Conservation (phyloP, 2,888 invertebrate species). For the Ecliptopera silaceata region DNA sequence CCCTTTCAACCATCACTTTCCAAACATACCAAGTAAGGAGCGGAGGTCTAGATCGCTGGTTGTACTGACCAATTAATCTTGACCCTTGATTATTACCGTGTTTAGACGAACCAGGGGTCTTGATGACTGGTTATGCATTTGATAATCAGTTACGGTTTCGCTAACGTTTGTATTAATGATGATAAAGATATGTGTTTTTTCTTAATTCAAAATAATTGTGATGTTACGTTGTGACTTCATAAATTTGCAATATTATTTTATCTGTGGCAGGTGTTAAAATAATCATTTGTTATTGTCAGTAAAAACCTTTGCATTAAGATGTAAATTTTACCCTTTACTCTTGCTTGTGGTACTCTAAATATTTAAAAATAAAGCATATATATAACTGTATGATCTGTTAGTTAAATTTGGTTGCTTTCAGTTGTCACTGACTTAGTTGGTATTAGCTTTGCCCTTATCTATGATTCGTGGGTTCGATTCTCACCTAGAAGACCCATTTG, state of each 20-base stretch:
- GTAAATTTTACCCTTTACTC: too few species aligned
- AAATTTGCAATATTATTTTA: slow-evolving; percentile 1
- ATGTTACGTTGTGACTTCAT: slow-evolving; percentile 21
- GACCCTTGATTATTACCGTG: slow-evolving; percentile 23
- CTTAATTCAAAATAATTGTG: slow-evolving; percentile 33
- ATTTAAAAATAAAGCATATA: too few species aligned
- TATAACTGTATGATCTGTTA: too few species aligned
- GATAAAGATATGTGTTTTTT: slow-evolving; percentile 59
- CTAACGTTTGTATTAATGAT: slow-evolving; percentile 68
- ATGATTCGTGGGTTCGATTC: too few species aligned
- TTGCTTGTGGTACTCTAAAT: too few species aligned
- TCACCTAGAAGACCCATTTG: too few species aligned
- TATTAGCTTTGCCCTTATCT: too few species aligned
- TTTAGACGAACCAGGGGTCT: slow-evolving; percentile 39
- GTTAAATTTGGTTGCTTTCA: too few species aligned
- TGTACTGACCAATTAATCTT: slow-evolving; percentile 20
- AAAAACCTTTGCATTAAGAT: too few species aligned
- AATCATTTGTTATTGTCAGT: too few species aligned
- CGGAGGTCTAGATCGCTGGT: slow-evolving; percentile 17
- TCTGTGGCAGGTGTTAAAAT: too few species aligned
- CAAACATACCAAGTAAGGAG: slow-evolving; percentile 20
- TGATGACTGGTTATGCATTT: slow-evolving; percentile 49
- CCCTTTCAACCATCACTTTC: slow-evolving; percentile 34
- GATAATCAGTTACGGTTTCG: slow-evolving; percentile 69
- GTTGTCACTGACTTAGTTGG: too few species aligned